phyloP scores from a whole-genome alignment of 2,797 vertebrate species.

The Corythornis leucogaster region DNA sequence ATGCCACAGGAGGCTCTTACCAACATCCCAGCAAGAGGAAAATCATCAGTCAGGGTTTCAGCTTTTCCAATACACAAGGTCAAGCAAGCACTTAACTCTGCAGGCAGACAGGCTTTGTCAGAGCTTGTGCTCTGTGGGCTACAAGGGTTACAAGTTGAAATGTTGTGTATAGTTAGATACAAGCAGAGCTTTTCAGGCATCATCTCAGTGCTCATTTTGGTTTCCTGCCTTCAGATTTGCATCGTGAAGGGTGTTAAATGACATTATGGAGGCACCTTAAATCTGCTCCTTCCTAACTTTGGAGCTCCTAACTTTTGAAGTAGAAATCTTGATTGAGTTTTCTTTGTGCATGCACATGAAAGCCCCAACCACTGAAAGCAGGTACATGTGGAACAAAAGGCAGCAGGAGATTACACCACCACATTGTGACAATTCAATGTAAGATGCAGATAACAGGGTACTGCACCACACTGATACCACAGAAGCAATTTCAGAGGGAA shows the following conservation, averaged over 20 bases:
- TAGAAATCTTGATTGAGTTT: slow-evolving; percentile 53
- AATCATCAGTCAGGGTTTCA: slow-evolving; percentile 54
- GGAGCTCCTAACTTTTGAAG: slow-evolving; percentile 53
- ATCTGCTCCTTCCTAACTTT: slow-evolving; percentile 36
- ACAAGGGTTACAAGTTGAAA: slow-evolving; percentile 32
- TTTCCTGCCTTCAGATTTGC: background rate
- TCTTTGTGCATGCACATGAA: slow-evolving; percentile 62
- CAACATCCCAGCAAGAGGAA: slow-evolving; percentile 49
- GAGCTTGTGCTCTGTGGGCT: slow-evolving; percentile 41
- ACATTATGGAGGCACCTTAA: slow-evolving; percentile 14
- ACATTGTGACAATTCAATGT: slow-evolving; percentile 34
- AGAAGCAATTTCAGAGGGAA: slow-evolving; percentile 47
- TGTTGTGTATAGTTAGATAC: slow-evolving; percentile 11
- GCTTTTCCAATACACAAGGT: slow-evolving; percentile 55
- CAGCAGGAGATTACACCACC: slow-evolving; percentile 59
- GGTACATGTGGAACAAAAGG: slow-evolving; percentile 58
- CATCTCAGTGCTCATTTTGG: background rate
- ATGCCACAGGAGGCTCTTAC: slow-evolving; percentile 51
- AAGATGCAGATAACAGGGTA: slow-evolving; percentile 28
- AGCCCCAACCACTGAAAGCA: slow-evolving; percentile 44
- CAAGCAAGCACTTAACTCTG: slow-evolving; percentile 63
- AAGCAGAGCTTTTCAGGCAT: slow-evolving; percentile 58
- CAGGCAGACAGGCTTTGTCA: slow-evolving; percentile 53
- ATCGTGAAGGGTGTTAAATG: slow-evolving; percentile 26
- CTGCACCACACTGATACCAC: slow-evolving; percentile 36